Evolutionary conservation across 2,888 invertebrate genomes (phyloP).

Genomic region (Conistra vaccinii): DNA sequence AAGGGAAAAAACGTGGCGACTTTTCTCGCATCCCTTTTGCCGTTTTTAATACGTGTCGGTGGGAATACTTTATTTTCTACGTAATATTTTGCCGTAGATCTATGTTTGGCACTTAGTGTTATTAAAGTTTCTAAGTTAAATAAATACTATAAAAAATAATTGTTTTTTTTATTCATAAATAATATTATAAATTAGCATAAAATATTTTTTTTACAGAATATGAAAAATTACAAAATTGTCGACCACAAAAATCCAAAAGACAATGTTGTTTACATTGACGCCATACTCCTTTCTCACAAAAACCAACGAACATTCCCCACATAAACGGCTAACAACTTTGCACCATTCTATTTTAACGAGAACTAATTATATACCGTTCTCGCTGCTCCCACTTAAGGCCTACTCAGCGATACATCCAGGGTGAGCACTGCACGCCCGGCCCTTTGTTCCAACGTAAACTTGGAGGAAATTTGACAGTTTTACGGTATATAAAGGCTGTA

Average conservation of each 20-base stretch:
- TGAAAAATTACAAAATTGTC: neutral
- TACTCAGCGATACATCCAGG: slow-evolving; percentile 67
- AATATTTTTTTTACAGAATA: too few species aligned
- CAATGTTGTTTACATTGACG: slow-evolving; percentile 5
- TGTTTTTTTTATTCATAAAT: neutral
- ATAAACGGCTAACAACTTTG: slow-evolving; percentile 50
- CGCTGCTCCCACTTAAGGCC: slow-evolving; percentile 63
- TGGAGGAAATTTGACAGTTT: slow-evolving; percentile 75
- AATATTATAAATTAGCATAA: too few species aligned
- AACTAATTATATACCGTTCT: slow-evolving; percentile 65
- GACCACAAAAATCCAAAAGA: neutral
- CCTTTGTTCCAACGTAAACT: slow-evolving; percentile 68
- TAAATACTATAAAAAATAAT: neutral
- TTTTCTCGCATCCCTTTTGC: slow-evolving; percentile 19
- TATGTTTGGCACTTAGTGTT: slow-evolving; percentile 14
- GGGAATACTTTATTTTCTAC: slow-evolving; percentile 29
- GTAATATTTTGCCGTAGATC: slow-evolving; percentile 1
- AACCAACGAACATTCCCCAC: slow-evolving; percentile 47
- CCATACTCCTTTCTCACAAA: slow-evolving; percentile 13
- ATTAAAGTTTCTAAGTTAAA: slow-evolving; percentile 14
- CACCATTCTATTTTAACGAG: slow-evolving; percentile 65
- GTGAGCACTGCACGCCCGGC: slow-evolving; percentile 58
- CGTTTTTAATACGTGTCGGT: slow-evolving; percentile 24
- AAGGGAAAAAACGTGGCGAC: slow-evolving; percentile 22
- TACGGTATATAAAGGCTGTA: slow-evolving; percentile 73